These are phyloP conservation scores for Lycopodina hypogea DNA, from an alignment of 37 sponge, comb jelly and placozoan genomes.

Conservation along the genomic window DNA sequence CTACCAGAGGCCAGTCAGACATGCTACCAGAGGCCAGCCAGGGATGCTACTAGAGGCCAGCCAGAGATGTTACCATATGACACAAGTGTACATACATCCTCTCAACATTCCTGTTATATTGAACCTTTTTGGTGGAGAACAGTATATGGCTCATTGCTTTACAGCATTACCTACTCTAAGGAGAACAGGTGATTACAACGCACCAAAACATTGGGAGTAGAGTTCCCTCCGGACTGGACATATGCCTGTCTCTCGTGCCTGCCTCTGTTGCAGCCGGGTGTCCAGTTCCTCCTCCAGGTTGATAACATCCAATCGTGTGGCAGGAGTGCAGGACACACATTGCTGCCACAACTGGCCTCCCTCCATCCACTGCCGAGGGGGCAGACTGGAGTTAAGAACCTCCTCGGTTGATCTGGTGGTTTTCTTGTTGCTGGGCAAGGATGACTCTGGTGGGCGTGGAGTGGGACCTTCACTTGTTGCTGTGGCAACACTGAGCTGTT, in stretches of 20 bases:
- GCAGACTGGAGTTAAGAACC: constrained; percentile 91
- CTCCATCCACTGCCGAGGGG: constrained; percentile 96
- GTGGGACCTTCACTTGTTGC: constrained; percentile 80
- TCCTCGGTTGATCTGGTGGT: constrained; percentile 85
- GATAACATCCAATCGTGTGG: constrained; percentile 92
- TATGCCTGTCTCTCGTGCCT: constrained; percentile 98
- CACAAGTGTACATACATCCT: too few relatives aligned
- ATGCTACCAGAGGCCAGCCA: too few relatives aligned
- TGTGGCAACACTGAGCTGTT: constrained; percentile 53
- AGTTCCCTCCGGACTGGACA: constrained; percentile 98
- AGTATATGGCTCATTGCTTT: too few relatives aligned
- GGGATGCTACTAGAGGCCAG: too few relatives aligned
- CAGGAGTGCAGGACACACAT: constrained; percentile 94
- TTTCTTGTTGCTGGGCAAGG: constrained; percentile 72
- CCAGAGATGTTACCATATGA: too few relatives aligned
- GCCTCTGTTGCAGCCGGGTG: constrained; percentile 89
- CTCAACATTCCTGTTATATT: too few relatives aligned
- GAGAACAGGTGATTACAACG: too few relatives aligned
- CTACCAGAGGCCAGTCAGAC: too few relatives aligned
- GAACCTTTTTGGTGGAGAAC: too few relatives aligned
- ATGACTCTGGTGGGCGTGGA: constrained; percentile 70
- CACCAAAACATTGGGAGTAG: constrained; percentile 96
- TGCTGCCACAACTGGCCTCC: constrained; percentile 94
- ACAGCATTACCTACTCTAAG: too few relatives aligned
- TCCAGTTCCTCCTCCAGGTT: constrained; percentile 93